Evolutionary conservation across 2,797 vertebrate species (phyloP).

Genomic region (Cynodonichthys magdalenae): DNA sequence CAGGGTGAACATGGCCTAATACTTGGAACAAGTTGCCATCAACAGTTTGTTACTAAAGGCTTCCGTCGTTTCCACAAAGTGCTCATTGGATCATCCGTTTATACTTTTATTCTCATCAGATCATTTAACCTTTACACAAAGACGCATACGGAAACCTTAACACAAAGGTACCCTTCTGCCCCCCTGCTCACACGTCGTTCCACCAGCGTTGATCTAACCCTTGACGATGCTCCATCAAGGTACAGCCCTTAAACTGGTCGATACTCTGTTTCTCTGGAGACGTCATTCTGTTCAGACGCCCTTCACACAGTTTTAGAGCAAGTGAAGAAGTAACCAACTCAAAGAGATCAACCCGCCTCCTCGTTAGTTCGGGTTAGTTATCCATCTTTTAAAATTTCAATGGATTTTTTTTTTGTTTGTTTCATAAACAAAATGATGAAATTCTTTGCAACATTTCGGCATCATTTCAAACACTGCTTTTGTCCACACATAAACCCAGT

Average conservation of each 20-base stretch:
- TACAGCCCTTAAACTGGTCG: slow-evolving; percentile 32
- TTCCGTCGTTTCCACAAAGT: slow-evolving; percentile 40
- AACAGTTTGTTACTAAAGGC: slow-evolving; percentile 34
- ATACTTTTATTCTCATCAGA: no score
- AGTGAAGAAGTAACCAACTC: slow-evolving; percentile 15
- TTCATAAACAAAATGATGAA: slow-evolving; percentile 18
- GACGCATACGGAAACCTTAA: slow-evolving; percentile 21
- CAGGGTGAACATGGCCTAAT: neutral
- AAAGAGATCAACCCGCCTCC: slow-evolving; percentile 36
- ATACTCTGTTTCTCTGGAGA: slow-evolving; percentile 5
- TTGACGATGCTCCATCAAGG: slow-evolving; percentile 32
- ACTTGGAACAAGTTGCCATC: slow-evolving; percentile 28
- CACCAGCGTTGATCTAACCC: slow-evolving; percentile 47
- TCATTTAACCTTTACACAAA: neutral
- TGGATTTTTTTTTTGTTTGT: neutral
- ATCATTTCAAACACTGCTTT: slow-evolving; percentile 17
- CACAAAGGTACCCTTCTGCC: neutral
- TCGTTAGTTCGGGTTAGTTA: slow-evolving; percentile 39
- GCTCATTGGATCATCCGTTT: neutral
- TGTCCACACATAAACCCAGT: slow-evolving; percentile 18
- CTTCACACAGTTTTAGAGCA: slow-evolving; percentile 24
- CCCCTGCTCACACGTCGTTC: neutral
- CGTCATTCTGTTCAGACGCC: slow-evolving; percentile 16
- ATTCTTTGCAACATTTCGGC: slow-evolving; percentile 7
- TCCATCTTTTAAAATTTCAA: slow-evolving; percentile 13